phyloP scores from a whole-genome alignment of 2,888 invertebrate genomes.

The Exephanes ischioxanthus region DNA sequence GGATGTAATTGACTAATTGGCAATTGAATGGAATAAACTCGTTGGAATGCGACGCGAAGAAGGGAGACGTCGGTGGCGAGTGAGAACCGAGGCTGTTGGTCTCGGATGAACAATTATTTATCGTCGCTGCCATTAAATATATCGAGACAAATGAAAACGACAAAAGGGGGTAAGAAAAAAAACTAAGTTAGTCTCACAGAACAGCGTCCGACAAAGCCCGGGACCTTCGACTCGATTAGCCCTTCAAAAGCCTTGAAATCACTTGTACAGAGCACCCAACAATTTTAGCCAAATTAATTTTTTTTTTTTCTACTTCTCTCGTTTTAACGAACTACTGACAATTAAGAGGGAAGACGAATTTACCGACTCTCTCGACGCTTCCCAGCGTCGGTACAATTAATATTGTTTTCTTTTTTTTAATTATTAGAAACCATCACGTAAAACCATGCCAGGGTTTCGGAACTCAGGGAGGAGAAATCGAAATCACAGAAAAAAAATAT shows the following conservation, averaged over 20 bases:
- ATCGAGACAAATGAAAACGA: constrained; percentile 37
- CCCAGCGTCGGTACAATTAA: constrained; percentile 10
- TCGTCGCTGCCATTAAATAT: constrained; percentile 31
- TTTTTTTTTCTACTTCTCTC: constrained; percentile 11
- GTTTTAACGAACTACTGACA: constrained; percentile 52
- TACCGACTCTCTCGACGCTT: constrained; percentile 17
- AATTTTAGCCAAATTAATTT: constrained; percentile 18
- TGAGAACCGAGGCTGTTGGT: background rate
- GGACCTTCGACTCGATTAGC: constrained; percentile 50
- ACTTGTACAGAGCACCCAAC: constrained; percentile 41
- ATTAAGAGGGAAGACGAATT: constrained; percentile 65
- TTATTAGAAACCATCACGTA: constrained; percentile 65
- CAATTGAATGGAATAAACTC: constrained; percentile 34
- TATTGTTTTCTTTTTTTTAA: constrained; percentile 24
- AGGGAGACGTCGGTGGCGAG: background rate
- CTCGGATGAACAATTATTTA: constrained; percentile 26
- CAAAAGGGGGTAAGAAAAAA: constrained; percentile 13
- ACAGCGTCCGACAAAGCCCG: constrained; percentile 28
- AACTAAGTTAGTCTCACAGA: constrained; percentile 56
- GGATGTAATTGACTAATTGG: constrained; percentile 51
- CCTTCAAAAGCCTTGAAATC: constrained; percentile 59
- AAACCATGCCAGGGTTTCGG: constrained; percentile 72
- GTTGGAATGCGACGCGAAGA: constrained; percentile 35
- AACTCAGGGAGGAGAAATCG: constrained; percentile 48
- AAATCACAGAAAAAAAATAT: constrained; percentile 58